phyloP scores from a whole-genome alignment of 1,140 invertebrate species.

The Drosophila obscura region DNA sequence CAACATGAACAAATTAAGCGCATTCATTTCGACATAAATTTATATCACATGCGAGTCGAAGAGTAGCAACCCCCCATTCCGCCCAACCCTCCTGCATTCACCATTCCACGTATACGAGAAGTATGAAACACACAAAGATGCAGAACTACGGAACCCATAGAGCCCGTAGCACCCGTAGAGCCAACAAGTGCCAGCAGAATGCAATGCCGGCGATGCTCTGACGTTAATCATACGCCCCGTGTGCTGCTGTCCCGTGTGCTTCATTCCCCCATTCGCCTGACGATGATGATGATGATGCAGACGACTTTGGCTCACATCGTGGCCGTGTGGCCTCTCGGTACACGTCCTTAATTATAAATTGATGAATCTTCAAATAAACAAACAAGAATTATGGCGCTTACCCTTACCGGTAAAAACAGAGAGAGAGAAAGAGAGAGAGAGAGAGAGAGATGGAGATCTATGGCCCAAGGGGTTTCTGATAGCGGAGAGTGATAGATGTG shows the following conservation, averaged over 20 bases:
- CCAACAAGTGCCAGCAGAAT: conserved; percentile 72
- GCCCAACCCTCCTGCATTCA: too few relatives aligned
- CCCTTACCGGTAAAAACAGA: background rate
- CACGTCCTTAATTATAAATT: conserved; percentile 79
- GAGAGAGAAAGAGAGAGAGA: conserved; percentile 1
- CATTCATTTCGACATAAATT: conserved; percentile 72
- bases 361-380: conserved; percentile 69
- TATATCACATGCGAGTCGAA: conserved; percentile 54
- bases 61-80: background rate
- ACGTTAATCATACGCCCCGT: conserved; percentile 80
- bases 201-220: conserved; percentile 43
- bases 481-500: too few relatives aligned
- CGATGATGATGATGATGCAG: conserved; percentile 51
- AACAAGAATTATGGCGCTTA: conserved; percentile 45
- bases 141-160: conserved; percentile 12
- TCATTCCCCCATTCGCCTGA: conserved; percentile 17
- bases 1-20: conserved; percentile 76
- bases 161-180: conserved; percentile 27
- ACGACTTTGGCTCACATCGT: conserved; percentile 64
- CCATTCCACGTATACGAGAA: too few relatives aligned
- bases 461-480: conserved; percentile 19
- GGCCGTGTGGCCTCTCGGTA: conserved; percentile 55
- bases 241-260: conserved; percentile 10
- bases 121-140: conserved; percentile 23
- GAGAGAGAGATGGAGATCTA: conserved; percentile 25